Percentiles rank a stretch among this genome's conserved stretches.
These are phyloP conservation scores for Tuberolachnus salignus DNA, from an alignment of 2,888 invertebrate species.

Conservation along the genomic window DNA sequence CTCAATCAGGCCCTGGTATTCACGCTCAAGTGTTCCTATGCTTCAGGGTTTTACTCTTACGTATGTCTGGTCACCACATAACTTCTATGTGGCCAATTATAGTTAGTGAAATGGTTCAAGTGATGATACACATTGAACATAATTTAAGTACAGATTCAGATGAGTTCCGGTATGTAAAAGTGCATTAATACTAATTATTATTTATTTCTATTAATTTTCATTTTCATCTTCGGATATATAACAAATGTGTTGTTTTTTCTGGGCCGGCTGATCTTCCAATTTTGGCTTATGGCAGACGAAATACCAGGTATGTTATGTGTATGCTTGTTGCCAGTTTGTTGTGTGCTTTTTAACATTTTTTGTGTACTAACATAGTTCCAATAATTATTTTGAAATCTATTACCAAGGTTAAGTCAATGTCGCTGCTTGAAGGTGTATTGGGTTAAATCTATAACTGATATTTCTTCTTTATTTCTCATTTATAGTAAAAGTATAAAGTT, in stretches of 20 bases:
- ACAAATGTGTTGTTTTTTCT: constrained; percentile 46
- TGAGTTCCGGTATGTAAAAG: constrained; percentile 72
- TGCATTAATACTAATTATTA: constrained; percentile 27
- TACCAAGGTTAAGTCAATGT: constrained; percentile 57
- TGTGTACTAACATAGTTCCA: constrained; percentile 35
- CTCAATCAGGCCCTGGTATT: constrained; percentile 74
- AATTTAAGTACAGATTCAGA: constrained; percentile 78
- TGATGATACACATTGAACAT: constrained; percentile 84
- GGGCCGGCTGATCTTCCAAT: constrained; percentile 47
- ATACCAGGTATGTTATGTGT: constrained; percentile 59
- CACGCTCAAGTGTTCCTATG: constrained; percentile 87
- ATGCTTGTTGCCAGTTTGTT: constrained; percentile 46
- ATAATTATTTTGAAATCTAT: constrained; percentile 45
- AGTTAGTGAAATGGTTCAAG: constrained; percentile 88
- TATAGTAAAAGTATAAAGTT: constrained; percentile 37
- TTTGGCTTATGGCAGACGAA: constrained; percentile 58
- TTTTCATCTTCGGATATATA: constrained; percentile 24
- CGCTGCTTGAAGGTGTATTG: constrained; percentile 54
- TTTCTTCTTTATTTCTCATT: constrained; percentile 47
- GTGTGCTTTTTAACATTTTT: constrained; percentile 45
- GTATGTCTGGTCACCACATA: constrained; percentile 83
- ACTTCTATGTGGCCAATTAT: constrained; percentile 91
- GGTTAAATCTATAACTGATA: constrained; percentile 52
- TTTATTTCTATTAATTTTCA: constrained; percentile 15
- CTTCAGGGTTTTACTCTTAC: constrained; percentile 81